Evolutionary conservation across 2,113 vertebrate genomes (phyloP).

Genomic region (Eulacestoma nigropectus): DNA sequence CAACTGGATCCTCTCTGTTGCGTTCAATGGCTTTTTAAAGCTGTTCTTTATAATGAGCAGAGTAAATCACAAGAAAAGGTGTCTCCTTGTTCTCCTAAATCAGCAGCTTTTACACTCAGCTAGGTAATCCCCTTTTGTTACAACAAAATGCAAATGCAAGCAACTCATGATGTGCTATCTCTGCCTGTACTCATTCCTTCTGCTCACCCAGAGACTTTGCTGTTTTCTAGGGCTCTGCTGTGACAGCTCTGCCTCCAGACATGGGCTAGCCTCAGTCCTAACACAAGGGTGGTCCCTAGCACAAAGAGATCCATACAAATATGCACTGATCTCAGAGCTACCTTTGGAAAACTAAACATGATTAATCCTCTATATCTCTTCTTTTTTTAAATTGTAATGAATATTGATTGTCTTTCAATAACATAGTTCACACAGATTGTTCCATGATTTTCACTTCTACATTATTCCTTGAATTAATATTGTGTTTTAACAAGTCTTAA

Average conservation of each 20-base stretch:
- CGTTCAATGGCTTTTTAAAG: not conserved
- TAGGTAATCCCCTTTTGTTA: not conserved
- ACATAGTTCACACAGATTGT: not conserved
- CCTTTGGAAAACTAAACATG: not conserved
- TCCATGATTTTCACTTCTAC: not conserved
- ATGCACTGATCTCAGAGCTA: not conserved
- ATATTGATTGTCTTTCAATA: not conserved
- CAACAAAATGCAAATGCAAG: not conserved
- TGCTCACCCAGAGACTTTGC: not conserved
- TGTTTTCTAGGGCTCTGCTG: not conserved
- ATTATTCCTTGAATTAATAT: not conserved
- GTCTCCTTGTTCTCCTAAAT: not conserved
- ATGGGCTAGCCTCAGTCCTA: not conserved
- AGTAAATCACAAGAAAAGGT: not conserved
- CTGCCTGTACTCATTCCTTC: not conserved
- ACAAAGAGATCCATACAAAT: not conserved
- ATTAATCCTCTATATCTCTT: not conserved
- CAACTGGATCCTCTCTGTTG: not conserved
- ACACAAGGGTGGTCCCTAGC: not conserved
- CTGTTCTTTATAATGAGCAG: not conserved
- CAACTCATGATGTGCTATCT: not conserved
- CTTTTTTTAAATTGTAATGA: not conserved
- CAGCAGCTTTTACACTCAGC: not conserved
- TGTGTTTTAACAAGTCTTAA: not conserved
- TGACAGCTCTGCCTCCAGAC: not conserved